phyloP scores from a whole-genome alignment of 1,140 invertebrate species.

The Drosophila ficusphila region DNA sequence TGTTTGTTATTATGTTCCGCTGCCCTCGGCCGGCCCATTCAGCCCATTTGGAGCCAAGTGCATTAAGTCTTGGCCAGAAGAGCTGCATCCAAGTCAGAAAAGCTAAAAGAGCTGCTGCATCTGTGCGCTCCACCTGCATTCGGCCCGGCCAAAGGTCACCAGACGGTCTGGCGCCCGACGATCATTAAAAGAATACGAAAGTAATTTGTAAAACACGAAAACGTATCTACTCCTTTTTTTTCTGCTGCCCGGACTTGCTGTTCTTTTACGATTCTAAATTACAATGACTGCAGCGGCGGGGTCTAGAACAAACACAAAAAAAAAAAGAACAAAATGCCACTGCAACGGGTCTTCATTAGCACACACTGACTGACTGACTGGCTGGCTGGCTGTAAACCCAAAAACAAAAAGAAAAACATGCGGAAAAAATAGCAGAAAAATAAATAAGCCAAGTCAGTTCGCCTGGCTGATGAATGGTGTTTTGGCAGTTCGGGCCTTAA shows the following conservation, averaged over 20 bases:
- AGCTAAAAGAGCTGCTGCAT: neutral
- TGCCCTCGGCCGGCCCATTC: constrained; percentile 34
- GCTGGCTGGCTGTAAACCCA: constrained; percentile 59
- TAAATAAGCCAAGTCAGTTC: constrained; percentile 51
- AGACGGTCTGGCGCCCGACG: constrained; percentile 68
- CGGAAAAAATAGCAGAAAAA: constrained; percentile 31
- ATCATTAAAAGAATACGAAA: constrained; percentile 73
- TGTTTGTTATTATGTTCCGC: constrained; percentile 34
- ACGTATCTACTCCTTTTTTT: constrained; percentile 60
- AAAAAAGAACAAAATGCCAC: constrained; percentile 37
- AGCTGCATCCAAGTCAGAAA: neutral
- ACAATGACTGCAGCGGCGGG: constrained; percentile 34
- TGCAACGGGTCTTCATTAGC: constrained; percentile 68
- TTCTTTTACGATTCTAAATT: constrained; percentile 78
- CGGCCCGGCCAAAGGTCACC: constrained; percentile 68
- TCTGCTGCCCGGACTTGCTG: constrained; percentile 21
- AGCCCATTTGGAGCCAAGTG: constrained; percentile 41
- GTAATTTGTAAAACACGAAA: constrained; percentile 79
- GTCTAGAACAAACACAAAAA: neutral
- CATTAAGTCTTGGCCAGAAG: constrained; percentile 25
- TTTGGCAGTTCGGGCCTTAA: constrained; percentile 29
- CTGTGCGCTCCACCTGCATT: constrained; percentile 43
- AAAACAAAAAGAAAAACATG: constrained; percentile 4
- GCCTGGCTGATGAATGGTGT: constrained; percentile 54
- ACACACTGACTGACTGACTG: constrained; percentile 42